Base-by-base conservation (phyloP, 2,113 vertebrate genomes). In the Genyomyrus donnyi region DNA sequence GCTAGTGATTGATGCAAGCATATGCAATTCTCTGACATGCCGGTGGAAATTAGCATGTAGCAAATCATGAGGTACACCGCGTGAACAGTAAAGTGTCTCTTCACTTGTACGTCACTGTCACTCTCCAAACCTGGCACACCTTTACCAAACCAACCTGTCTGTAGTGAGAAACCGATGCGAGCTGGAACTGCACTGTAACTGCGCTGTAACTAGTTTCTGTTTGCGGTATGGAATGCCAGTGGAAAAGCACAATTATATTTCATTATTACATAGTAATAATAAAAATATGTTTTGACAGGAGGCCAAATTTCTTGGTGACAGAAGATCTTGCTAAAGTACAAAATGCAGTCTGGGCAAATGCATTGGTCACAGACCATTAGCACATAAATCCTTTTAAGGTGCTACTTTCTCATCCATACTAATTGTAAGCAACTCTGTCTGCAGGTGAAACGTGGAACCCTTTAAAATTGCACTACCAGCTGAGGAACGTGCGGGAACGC, bases 381-480 rank as follows among this genome's bases (percentile, higher is more conserved):
- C 42, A 17, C 15, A 83, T 21, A 21, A 39, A 39, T 83, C 77
- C 39, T 45, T 83, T 83, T 24, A 17, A 42, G 39, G 8, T 83
- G 77, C 77, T 19, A 1, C 17, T 21, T 39, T 83, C 10, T 70
- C 62, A 11, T 52, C 49, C 49, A 24, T n/a, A 10, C 31, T 1
- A 10, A 85, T 0, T 70, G 7, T 3, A 50, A 74, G n/a, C 21
- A 0, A 91, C 66, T 62, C 88, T 9, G 88, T 87, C 88, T 93
- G 85, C 88, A 99, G 97, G 98, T 93, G 98, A 99, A 95, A 99
- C 98, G 1, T 99, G 98, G 98, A 99, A 99, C 93, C 98, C 98
- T 1, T 92, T 99, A 93, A 99, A 99, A 94, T 95, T 99, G 89
- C 98, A 99, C 94, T 99, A 98, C 95, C 98, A 99, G 45, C 95